phyloP scores from a whole-genome alignment of 2,113 vertebrate genomes.

The Macaca mulatta region DNA sequence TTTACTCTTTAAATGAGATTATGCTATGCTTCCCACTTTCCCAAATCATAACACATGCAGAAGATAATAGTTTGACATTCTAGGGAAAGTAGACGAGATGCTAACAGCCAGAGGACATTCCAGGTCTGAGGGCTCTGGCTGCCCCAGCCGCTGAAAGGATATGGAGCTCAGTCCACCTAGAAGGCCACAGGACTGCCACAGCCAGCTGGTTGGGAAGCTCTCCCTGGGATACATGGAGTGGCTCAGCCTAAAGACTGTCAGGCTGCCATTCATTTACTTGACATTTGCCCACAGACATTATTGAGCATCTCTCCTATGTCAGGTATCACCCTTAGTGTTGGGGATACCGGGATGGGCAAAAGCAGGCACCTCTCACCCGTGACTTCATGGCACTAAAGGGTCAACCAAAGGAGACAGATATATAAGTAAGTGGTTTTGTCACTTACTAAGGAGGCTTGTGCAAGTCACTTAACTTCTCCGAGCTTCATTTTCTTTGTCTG shows the following conservation, averaged over 20 bases:
- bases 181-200: background rate
- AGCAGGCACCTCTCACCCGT: fast-evolving
- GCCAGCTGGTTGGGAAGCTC: background rate
- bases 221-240: background rate
- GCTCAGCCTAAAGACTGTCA: background rate
- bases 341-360: background rate
- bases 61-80: background rate
- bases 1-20: background rate
- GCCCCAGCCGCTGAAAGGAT: background rate
- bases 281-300: background rate
- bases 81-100: background rate
- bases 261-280: background rate
- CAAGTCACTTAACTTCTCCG: background rate
- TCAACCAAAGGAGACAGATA: background rate
- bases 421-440: background rate
- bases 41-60: no score
- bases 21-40: background rate
- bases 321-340: background rate
- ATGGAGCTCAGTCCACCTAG: background rate
- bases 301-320: background rate
- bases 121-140: background rate
- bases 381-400: background rate
- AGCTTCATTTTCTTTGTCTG: background rate
- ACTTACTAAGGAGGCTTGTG: background rate
- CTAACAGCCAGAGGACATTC: background rate